Evolutionary conservation across 2,888 invertebrate genomes (phyloP), one percentile per base, ranked within the genome.

Genomic region (Gandaritis pyraliata): DNA sequence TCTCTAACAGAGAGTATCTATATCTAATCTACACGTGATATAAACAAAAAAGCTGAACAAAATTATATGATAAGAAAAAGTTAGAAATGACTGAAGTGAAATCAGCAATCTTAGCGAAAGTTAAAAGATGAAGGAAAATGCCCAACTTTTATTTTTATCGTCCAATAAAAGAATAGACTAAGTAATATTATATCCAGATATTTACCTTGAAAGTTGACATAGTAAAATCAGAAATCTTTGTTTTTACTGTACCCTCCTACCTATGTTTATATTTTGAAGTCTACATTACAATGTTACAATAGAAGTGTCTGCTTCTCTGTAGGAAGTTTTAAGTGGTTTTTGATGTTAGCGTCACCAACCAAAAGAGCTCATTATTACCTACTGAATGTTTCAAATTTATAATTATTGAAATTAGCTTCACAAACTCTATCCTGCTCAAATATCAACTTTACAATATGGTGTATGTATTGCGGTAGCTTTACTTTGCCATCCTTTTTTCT

Each of bases 391-490:
- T 23, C 23, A 23, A n/a, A n/a, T 23, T 23, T 23, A 15, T 41
- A 5, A 15, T n/a, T 39, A 15, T 41, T 15, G 6, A 15, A 63
- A 65, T 60, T 57, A 58, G 58, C 52, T 73, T 57, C 49, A 53
- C 57, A 56, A 54, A 16, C 16, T 30, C 55, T 63, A 66, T 61
- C 48, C 51, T 15, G 56, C 52, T 66, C 47, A 71, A 74, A 71
- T 72, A 64, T 72, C 68, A 74, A 69, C 70, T 36, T 61, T 48
- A 16, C 46, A 43, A 56, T 49, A 15, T 43, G 11, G 46, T 55
- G 23, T 50, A 38, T 39, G 45, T 46, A 50, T 49, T 48, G 47
- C 12, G 30, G 51, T 18, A 54, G 53, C 49, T 50, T 38, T 36
- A 16, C 41, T 33, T 48, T 46, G 45, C 45, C 11, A n/a, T 43